Base-by-base conservation (phyloP, 2,888 invertebrate genomes). In the Agriotes lineatus region DNA sequence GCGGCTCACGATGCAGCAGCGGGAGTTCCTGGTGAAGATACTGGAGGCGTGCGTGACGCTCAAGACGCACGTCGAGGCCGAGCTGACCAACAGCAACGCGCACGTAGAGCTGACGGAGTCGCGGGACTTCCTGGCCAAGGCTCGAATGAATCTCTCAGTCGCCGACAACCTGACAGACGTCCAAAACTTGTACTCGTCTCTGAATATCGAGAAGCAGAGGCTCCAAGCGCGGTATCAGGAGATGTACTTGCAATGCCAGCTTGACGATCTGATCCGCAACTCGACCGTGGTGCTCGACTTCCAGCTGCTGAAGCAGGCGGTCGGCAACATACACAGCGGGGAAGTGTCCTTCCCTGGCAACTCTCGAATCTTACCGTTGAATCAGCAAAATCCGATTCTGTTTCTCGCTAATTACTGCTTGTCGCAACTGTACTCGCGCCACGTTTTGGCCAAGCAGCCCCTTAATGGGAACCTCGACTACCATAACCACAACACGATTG, bases 361-460 rank as follows among this genome's bases (percentile, higher is more conserved):
- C 77, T 76, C 80, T 74, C 75, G 85, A 74, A 70, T 79, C n/a
- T 69, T 80, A 66, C 75, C 82, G 50, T 72, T 84, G 33, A 85
- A 86, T 5, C 87, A 88, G 70, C 89, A 90, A 75, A 91, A 92
- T 79, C 91, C 92, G 4, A 88, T 92, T 42, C 84, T 93, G 72
- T 89, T 93, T 79, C 86, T 93, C 70, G 91, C 91, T 60, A 93
- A 93, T 81, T 93, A 92, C 80, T 93, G 93, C 82, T 90, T 91
- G 87, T 90, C 91, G 14, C 91, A 91, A 80, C 82, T 92, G 69
- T 91, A 90, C 81, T 89, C 90, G 66, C 87, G 91, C 45, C 90
- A 90, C 78, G 86, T 90, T 25, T 81, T 90, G 18, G 86, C 87
- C 68, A 89, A 88, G 78, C 88, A 88, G 74, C 71, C 78, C 10